Evolutionary conservation across 2,888 invertebrate species (phyloP).

Genomic region (Spialia ferax): DNA sequence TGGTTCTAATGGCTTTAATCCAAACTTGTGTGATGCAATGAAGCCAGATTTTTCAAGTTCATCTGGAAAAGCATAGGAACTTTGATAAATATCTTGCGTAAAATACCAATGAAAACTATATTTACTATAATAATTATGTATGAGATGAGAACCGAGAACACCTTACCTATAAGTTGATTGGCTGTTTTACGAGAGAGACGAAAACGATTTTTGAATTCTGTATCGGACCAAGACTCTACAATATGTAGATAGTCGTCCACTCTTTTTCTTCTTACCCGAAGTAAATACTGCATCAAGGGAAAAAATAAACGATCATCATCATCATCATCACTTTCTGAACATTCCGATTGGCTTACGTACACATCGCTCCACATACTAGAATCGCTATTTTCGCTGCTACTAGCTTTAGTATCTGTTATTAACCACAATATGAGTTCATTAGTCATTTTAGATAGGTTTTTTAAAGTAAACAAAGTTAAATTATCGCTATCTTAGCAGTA

Average conservation of each 20-base stretch:
- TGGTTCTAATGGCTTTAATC: conserved; percentile 67
- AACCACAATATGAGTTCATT: conserved; percentile 54
- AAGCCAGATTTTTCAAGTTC: conserved; percentile 68
- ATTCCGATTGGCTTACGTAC: conserved; percentile 51
- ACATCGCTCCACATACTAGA: conserved; percentile 64
- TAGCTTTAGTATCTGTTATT: conserved; percentile 52
- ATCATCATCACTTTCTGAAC: conserved; percentile 57
- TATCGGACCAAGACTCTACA: conserved; percentile 68
- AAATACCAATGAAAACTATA: not conserved
- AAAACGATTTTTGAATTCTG: conserved; percentile 66
- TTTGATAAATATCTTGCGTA: not conserved
- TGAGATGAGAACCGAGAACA: not conserved
- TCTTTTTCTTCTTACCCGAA: conserved; percentile 60
- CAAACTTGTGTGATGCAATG: conserved; percentile 70
- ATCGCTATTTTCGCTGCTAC: conserved; percentile 60
- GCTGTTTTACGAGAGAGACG: conserved; percentile 65
- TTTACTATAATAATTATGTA: not conserved
- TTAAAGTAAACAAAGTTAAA: too few relatives aligned
- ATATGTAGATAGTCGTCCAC: conserved; percentile 70
- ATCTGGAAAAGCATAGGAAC: conserved; percentile 60
- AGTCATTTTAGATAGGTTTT: too few relatives aligned
- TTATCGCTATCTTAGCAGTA: too few relatives aligned
- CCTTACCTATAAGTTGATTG: conserved; percentile 60
- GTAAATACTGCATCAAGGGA: conserved; percentile 67
- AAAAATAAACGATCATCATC: conserved; percentile 63